Evolutionary conservation across 2,888 invertebrate genomes (phyloP).

Genomic region (Papilio gigon): DNA sequence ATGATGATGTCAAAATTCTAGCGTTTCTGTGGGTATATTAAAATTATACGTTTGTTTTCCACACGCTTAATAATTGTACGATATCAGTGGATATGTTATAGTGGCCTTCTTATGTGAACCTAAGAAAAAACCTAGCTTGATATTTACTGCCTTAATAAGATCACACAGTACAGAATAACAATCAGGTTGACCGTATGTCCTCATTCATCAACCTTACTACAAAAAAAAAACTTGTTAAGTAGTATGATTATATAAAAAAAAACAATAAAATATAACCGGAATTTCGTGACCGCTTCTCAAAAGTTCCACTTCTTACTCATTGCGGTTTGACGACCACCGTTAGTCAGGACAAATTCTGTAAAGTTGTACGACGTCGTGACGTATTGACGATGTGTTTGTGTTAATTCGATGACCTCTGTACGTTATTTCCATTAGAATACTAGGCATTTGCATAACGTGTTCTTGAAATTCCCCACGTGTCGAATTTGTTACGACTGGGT

Average conservation of each 20-base stretch:
- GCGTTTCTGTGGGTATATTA: background rate
- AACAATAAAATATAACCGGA: conserved; percentile 30
- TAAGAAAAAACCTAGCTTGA: too few relatives aligned
- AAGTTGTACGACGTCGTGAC: conserved; percentile 27
- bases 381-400: conserved; percentile 19
- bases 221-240: conserved; percentile 20
- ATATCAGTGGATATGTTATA: too few relatives aligned
- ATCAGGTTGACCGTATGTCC: background rate
- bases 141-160: background rate
- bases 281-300: conserved; percentile 29
- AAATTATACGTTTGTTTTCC: too few relatives aligned
- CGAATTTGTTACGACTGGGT: background rate
- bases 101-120: too few relatives aligned
- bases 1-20: background rate
- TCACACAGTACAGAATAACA: background rate
- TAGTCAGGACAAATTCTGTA: conserved; percentile 37
- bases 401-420: conserved; percentile 20
- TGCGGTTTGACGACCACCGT: conserved; percentile 42
- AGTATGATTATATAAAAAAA: conserved; percentile 14
- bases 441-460: conserved; percentile 9
- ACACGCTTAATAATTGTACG: too few relatives aligned
- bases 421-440: conserved; percentile 9
- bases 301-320: conserved; percentile 41
- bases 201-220: conserved; percentile 13
- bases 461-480: conserved; percentile 7